These are phyloP conservation scores for Sclerodermus sp. DNA, from an alignment of 2,888 invertebrate genomes.

Conservation along the genomic window DNA sequence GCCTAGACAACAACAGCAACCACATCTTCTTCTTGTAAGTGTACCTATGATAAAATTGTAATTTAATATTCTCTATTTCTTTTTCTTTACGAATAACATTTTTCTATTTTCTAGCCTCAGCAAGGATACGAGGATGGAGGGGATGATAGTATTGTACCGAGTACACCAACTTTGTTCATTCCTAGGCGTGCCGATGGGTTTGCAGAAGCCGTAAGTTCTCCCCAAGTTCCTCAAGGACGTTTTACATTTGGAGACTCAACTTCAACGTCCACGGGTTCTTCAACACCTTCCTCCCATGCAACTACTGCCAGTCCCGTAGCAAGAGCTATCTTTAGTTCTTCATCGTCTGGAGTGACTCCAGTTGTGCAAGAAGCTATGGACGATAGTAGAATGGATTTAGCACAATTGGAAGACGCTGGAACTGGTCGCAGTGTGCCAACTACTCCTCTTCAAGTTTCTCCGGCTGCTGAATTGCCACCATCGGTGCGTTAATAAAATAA, in stretches of 20 bases:
- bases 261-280: slow-evolving; percentile 38
- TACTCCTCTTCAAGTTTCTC: slow-evolving; percentile 69
- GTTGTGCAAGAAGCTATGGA: slow-evolving; percentile 70
- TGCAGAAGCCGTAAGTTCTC: slow-evolving; percentile 90
- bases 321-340: slow-evolving; percentile 41
- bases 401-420: slow-evolving; percentile 64
- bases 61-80: neutral
- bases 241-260: slow-evolving; percentile 68
- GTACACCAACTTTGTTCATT: slow-evolving; percentile 84
- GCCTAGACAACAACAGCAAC: slow-evolving; percentile 59
- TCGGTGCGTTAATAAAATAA: slow-evolving; percentile 30
- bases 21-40: slow-evolving; percentile 57
- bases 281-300: slow-evolving; percentile 36
- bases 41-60: neutral
- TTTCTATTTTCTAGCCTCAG: slow-evolving; percentile 51
- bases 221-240: slow-evolving; percentile 70
- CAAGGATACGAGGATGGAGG: slow-evolving; percentile 68
- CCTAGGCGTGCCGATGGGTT: slow-evolving; percentile 83
- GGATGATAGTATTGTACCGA: slow-evolving; percentile 83
- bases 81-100: slow-evolving; percentile 3
- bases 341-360: slow-evolving; percentile 55
- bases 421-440: slow-evolving; percentile 71
- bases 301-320: slow-evolving; percentile 31
- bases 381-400: slow-evolving; percentile 74
- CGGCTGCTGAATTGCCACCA: slow-evolving; percentile 52